Evolutionary conservation across 1,140 invertebrate genomes (phyloP).

Genomic region (Oryzaephilus surinamensis): DNA sequence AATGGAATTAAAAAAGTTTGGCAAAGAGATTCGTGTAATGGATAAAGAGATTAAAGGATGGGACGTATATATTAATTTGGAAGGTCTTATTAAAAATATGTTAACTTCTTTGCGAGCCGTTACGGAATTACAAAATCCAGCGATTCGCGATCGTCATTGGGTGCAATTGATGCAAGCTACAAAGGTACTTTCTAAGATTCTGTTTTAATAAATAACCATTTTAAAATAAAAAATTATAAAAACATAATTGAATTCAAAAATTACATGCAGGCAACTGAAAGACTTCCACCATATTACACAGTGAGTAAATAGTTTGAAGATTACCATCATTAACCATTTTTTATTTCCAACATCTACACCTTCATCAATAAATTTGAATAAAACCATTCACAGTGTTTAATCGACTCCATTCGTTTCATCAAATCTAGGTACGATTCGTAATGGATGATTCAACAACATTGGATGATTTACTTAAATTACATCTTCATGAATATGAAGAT

Average conservation of each 20-base stretch:
- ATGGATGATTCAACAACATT: slow-evolving; percentile 70
- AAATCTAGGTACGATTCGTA: slow-evolving; percentile 53
- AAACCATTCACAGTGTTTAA: too few species aligned
- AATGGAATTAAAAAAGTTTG: slow-evolving; percentile 85
- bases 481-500: slow-evolving; percentile 86
- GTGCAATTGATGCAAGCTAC: slow-evolving; percentile 84
- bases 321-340: too few species aligned
- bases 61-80: slow-evolving; percentile 61
- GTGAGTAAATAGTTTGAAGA: too few species aligned
- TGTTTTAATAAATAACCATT: too few species aligned
- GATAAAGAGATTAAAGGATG: slow-evolving; percentile 82
- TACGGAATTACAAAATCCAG: slow-evolving; percentile 86
- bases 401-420: too few species aligned
- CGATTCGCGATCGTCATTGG: slow-evolving; percentile 89
- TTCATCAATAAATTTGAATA: too few species aligned
- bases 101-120: slow-evolving; percentile 80
- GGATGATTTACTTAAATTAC: slow-evolving; percentile 72
- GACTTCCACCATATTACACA: slow-evolving; percentile 19
- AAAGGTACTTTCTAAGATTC: slow-evolving; percentile 58
- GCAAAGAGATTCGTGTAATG: slow-evolving; percentile 69
- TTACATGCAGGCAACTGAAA: slow-evolving; percentile 13
- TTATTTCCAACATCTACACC: too few species aligned
- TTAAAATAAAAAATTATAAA: too few species aligned
- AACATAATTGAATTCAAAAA: too few species aligned
- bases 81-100: slow-evolving; percentile 71